Evolutionary conservation across 2,888 invertebrate species (phyloP).

Genomic region (Lochmaea capreae): DNA sequence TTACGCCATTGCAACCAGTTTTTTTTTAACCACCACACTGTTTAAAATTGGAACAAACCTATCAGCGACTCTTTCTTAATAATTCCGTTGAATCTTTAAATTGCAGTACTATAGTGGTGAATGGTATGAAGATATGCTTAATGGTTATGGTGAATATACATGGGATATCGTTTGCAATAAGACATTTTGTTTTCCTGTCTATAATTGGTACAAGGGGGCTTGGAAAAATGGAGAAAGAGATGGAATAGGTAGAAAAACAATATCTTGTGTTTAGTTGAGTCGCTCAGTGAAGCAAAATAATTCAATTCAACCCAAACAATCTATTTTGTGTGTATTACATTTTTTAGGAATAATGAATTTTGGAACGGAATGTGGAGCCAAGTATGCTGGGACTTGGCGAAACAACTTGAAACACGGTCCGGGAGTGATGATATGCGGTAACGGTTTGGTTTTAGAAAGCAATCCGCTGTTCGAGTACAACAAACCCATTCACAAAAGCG

Average conservation of each 20-base stretch:
- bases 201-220: constrained; percentile 68
- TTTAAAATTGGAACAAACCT: too few species aligned
- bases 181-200: constrained; percentile 68
- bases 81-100: not conserved
- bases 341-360: constrained; percentile 63
- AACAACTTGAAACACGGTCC: constrained; percentile 70
- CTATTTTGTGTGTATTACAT: not conserved
- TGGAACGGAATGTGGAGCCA: constrained; percentile 69
- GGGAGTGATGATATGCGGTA: constrained; percentile 70
- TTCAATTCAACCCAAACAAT: too few species aligned
- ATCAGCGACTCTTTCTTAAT: too few species aligned
- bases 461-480: constrained; percentile 69
- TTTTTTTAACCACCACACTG: too few species aligned
- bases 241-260: constrained; percentile 44
- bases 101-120: constrained; percentile 71
- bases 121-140: constrained; percentile 70
- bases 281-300: too few species aligned
- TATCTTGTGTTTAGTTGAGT: too few species aligned
- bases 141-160: constrained; percentile 71
- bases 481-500: constrained; percentile 61
- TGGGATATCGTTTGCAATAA: constrained; percentile 70
- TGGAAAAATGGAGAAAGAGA: constrained; percentile 68
- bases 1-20: too few species aligned
- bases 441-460: constrained; percentile 67
- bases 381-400: constrained; percentile 70